Conservation (phyloP, 1,140 invertebrate genomes). For the Rhizoglyphus robini region DNA sequence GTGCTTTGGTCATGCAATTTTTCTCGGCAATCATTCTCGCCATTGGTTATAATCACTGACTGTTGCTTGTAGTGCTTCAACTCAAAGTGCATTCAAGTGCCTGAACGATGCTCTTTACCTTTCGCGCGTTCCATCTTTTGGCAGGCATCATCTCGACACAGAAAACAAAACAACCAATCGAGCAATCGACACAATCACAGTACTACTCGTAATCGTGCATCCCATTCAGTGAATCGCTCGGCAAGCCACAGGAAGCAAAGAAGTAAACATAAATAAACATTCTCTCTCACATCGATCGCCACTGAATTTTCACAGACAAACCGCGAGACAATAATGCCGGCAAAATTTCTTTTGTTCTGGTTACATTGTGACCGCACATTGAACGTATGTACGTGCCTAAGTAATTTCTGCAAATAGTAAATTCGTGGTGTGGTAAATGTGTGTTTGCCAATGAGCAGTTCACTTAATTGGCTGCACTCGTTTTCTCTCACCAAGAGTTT, state of each 20-base stretch:
- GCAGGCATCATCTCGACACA: too few relatives aligned
- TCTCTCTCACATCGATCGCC: background rate
- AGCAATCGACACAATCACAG: background rate
- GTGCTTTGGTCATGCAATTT: background rate
- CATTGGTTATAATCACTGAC: background rate
- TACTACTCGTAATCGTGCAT: background rate
- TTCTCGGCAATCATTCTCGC: background rate
- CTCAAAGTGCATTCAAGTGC: too few relatives aligned
- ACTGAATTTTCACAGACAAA: background rate
- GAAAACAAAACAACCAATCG: background rate
- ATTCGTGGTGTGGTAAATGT: background rate
- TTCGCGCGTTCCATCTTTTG: too few relatives aligned
- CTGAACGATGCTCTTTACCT: too few relatives aligned
- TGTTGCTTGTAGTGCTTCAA: background rate
- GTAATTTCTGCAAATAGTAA: background rate
- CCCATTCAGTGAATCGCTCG: background rate
- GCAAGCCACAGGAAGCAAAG: background rate
- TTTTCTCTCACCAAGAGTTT: too few relatives aligned
- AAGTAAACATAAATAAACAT: conserved; percentile 1
- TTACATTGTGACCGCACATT: too few relatives aligned
- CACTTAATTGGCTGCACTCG: too few relatives aligned
- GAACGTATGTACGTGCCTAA: background rate
- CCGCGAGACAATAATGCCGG: background rate
- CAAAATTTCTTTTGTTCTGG: background rate
- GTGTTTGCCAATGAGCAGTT: too few relatives aligned